Percentiles rank a stretch among this genome's conserved stretches.
phyloP scores from a whole-genome alignment of 2,113 vertebrate genomes.

The Cephalopholis sonnerati region DNA sequence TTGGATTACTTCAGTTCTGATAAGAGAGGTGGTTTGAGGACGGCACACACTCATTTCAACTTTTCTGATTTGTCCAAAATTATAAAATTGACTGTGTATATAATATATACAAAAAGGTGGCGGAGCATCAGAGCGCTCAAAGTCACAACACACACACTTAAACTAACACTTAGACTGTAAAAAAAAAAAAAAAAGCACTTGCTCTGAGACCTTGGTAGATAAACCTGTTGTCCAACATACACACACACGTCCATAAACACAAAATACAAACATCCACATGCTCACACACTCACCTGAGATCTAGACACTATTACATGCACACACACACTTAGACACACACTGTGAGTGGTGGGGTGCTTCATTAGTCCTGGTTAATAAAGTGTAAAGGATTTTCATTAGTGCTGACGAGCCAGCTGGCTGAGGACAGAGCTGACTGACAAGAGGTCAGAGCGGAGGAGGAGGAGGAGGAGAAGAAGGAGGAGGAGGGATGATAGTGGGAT shows the following conservation, averaged over 20 bases:
- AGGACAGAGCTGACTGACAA: conserved; percentile 58
- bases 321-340: conserved; percentile 1
- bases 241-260: not conserved
- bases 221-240: not conserved
- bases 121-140: too few species aligned
- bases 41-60: too few species aligned
- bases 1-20: too few species aligned
- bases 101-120: too few species aligned
- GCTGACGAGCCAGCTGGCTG: conserved; percentile 68
- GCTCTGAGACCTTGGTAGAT: not conserved
- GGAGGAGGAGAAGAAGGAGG: not conserved
- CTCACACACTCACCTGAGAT: conserved; percentile 15
- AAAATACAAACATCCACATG: not conserved
- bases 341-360: conserved; percentile 46
- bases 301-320: not conserved
- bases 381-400: conserved; percentile 76
- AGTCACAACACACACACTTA: too few species aligned
- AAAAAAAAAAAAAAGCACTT: not conserved
- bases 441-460: conserved; percentile 56
- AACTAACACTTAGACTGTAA: too few species aligned
- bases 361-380: conserved; percentile 74
- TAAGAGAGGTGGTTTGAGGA: too few species aligned
- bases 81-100: too few species aligned
- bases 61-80: too few species aligned
- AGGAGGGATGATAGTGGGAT: conserved; percentile 8